Evolutionary conservation across 2,888 invertebrate genomes (phyloP).

Genomic region (Colostygia pectinataria): DNA sequence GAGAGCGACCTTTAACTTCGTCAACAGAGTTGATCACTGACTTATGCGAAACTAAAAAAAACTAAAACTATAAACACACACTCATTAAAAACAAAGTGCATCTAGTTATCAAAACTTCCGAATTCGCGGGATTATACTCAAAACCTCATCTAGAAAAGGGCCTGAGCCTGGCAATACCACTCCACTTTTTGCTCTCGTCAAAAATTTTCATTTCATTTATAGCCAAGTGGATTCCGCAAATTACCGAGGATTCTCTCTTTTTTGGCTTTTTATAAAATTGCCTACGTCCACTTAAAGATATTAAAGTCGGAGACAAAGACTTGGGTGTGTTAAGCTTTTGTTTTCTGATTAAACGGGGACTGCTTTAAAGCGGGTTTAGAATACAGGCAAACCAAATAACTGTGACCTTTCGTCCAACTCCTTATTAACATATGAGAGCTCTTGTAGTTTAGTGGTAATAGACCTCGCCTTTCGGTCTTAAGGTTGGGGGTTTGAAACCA

Average conservation of each 20-base stretch:
- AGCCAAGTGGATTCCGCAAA: constrained; percentile 69
- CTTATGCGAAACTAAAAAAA: too few species aligned
- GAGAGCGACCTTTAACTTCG: too few species aligned
- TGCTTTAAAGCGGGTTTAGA: neutral
- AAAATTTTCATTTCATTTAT: constrained; percentile 76
- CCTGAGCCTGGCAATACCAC: constrained; percentile 43
- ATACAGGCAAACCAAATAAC: neutral
- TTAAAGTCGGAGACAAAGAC: constrained; percentile 70
- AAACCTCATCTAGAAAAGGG: constrained; percentile 42
- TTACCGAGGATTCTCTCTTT: constrained; percentile 65
- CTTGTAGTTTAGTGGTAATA: too few species aligned
- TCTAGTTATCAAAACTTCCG: constrained; percentile 5
- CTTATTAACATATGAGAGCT: too few species aligned
- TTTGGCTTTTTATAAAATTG: constrained; percentile 75
- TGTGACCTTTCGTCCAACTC: too few species aligned
- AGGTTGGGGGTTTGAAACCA: too few species aligned
- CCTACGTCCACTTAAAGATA: constrained; percentile 76
- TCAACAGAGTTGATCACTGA: too few species aligned
- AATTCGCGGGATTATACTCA: constrained; percentile 38
- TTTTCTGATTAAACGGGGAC: neutral
- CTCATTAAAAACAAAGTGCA: constrained; percentile 17
- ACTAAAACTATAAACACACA: constrained; percentile 1
- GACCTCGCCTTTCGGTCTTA: too few species aligned
- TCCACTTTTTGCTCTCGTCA: constrained; percentile 57
- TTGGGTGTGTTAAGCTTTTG: constrained; percentile 56